Base-by-base conservation (phyloP, 1,140 invertebrate genomes). In the Aphelenchoides besseyi region DNA sequence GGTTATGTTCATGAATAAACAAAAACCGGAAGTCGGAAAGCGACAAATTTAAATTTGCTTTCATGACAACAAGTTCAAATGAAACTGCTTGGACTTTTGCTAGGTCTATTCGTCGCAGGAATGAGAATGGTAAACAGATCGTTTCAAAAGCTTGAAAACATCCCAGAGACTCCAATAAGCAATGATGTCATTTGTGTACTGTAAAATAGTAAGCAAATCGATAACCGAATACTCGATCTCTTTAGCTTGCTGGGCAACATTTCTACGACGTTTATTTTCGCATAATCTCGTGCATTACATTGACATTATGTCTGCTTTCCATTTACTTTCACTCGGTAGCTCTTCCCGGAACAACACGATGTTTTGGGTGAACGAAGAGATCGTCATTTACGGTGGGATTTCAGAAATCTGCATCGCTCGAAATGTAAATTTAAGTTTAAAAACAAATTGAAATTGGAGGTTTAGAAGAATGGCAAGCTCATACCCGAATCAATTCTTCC, bases 401-500 rank as follows among this genome's bases (percentile, higher is more conserved):
- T 23, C 9, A 12, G 63, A 66, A n/a, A 29, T 66, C 30, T 66
- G 63, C 63, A 35, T 66, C 36, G 16, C 36, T n/a, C 12, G 32
- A 36, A 66, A 32, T 16, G 63, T 66, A 53, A 66, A 33, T 66
- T 66, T 16, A 16, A 23, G 12, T 66, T 16, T 32, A 3, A n/a
- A 53, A 33, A 12, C 16, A 55, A 1, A 12, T 29, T 16, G n/a
- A 23, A 2, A 1, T 32, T 12, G 12, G 9, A 12, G 12, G n/a
- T 66, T 53, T 32, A 66, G 63, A 66, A 32, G 12, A n/a, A 18
- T 1, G 63, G 63, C 23, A 12, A 66, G n/a, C 29, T 66, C 26
- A 32, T 66, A 3, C 63, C 63, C 30, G 63, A 66, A 66, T 16
- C 36, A 26, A 53, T 66, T 12, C 32, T 66, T 26, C 30, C 63